Evolutionary conservation across 2,888 invertebrate genomes (phyloP), one percentile per base, ranked within the genome.

Genomic region (Dastarcus helophoroides): DNA sequence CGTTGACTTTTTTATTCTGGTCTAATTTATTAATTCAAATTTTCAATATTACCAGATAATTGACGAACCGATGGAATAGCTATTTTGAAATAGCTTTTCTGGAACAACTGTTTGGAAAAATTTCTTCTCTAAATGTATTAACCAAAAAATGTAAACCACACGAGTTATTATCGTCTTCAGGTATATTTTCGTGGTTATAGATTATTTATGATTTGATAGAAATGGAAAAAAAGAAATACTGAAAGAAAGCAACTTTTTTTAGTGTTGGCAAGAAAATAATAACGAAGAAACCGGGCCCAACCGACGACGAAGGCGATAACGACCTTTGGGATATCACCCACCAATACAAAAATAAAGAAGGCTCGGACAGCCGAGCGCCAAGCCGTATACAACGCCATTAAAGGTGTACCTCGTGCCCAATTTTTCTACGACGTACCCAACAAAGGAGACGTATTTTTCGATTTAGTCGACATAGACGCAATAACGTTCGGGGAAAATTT

Each of bases 261-360:
- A 78, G 79, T 50, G 75, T 79, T 46, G 79, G 79, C 26, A 68
- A 75, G 25, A 70, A 71, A 50, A 67, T 80, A 30, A 64, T 79
- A 23, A 79, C 79, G 3, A 79, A 79, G 60, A 67, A 65, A 41
- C 67, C 71, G 1, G 71, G 64, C 38, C 60, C 65, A 7, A 73
- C 74, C 38, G 76, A 76, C 40, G 74, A 76, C 36, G 67, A 68
- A 44, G 73, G 73, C 6, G 73, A 76, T 39, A 65, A 68, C 23
- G 78, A 78, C 42, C 63, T 75, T 60, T 62, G 71, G 46, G 76
- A 79, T 46, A 70, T 80, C 14, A 78, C 77, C 2, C 62, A 66
- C 33, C 64, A 67, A 37, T 80, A 79, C 54, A 79, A 79, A 56
- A 66, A 69, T 19, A 62, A 64, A 22, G 75, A 76, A 49, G 75